Evolutionary conservation across 2,888 invertebrate species (phyloP).

Genomic region (Zaprionus obscuricornis): DNA sequence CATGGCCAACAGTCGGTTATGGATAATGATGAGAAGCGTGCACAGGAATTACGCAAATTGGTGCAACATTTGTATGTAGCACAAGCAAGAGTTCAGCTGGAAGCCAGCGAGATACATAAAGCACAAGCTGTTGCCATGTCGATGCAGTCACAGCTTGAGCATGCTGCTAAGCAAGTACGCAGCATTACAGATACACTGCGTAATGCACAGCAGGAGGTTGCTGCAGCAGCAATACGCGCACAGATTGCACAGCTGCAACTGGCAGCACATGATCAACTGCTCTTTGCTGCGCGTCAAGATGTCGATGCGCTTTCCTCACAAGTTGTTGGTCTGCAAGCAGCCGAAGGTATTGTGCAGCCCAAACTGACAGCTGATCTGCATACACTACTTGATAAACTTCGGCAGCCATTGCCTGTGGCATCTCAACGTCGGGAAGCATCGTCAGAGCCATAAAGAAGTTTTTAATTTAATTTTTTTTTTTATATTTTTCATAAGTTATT

Average conservation of each 20-base stretch:
- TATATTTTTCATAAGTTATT: too few species aligned
- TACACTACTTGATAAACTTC: conserved; percentile 73
- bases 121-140: conserved; percentile 81
- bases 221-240: conserved; percentile 81
- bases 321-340: conserved; percentile 82
- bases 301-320: conserved; percentile 83
- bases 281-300: conserved; percentile 83
- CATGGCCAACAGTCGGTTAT: neutral
- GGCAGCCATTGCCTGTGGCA: conserved; percentile 79
- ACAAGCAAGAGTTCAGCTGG: conserved; percentile 82
- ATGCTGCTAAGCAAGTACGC: conserved; percentile 82
- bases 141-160: conserved; percentile 81
- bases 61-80: conserved; percentile 82
- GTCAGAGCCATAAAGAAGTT: too few species aligned
- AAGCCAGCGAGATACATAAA: conserved; percentile 82
- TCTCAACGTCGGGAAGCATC: too few species aligned
- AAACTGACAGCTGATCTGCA: conserved; percentile 75
- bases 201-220: conserved; percentile 82
- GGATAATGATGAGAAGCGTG: conserved; percentile 62
- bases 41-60: conserved; percentile 69
- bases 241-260: conserved; percentile 83
- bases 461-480: too few species aligned
- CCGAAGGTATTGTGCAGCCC: conserved; percentile 79
- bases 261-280: conserved; percentile 83
- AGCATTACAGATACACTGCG: conserved; percentile 80